Evolutionary conservation across 2,888 invertebrate species (phyloP), one percentile per base, ranked within the genome.

Genomic region (Leucoma salicis): DNA sequence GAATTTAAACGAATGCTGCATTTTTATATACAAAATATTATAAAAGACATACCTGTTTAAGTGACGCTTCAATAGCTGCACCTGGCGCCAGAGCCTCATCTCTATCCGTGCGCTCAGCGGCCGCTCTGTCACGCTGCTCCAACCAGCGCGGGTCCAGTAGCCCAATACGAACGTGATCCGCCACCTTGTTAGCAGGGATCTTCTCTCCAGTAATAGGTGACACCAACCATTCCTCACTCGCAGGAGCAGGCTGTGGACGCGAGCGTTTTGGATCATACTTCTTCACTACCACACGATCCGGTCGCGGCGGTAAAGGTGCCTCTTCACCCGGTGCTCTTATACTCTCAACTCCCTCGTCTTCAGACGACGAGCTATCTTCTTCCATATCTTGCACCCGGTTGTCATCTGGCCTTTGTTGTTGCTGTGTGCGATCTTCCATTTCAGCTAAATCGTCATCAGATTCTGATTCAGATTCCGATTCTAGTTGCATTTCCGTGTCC

Each of bases 201-300:
- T 96, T 95, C 80, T 99, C 99, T 27, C 99, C 99, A 0, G 99
- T 99, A 70, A 99, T 97, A 0, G 99, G 99, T 0, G 99, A 99
- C 52, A 99, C 97, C 39, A 99, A 93, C 91, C 95, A 99, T 72
- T 98, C 96, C 70, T 97, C 97, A 37, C 74, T 70, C 1, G 74
- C 68, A 0, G 94, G 92, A 3, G 93, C 84, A 3, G 92, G 90
- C 14, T 92, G 92, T 14, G 94, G 91, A 1, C 92, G 85, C 1
- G 67, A 66, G 2, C 81, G 78, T 56, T 92, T 99, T 0, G 99
- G 99, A 91, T 99, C 97, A 78, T 99, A 99, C 76, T 97, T 97
- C 78, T 97, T 97, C 46, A 99, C 97, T 29, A 99, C 92, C 15
- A 99, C 98, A 71, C 97, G 96, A 74, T 98, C 98, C 13, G 96